phyloP scores from a whole-genome alignment of 2,797 vertebrate species.

The Anisognathus igniventris region DNA sequence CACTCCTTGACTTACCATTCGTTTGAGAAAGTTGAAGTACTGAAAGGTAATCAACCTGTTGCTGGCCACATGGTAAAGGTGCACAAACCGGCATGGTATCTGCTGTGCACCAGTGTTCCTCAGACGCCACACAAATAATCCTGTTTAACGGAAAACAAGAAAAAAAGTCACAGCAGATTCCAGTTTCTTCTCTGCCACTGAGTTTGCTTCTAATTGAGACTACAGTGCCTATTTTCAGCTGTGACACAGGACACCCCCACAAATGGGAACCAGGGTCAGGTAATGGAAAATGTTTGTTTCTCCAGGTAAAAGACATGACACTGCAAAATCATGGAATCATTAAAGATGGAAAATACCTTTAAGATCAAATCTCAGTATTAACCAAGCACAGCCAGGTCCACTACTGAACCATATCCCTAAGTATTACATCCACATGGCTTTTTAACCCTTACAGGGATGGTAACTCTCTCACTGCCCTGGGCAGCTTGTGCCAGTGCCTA shows the following conservation, averaged over 20 bases:
- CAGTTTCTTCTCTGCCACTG: not conserved
- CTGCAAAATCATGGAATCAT: not conserved
- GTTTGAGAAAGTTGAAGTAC: conserved; percentile 84
- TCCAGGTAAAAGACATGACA: not conserved
- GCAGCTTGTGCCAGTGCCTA: not conserved
- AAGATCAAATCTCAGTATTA: not conserved
- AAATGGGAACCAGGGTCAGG: not conserved
- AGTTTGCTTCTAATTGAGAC: not conserved
- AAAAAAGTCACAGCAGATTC: not conserved
- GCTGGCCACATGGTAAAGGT: conserved; percentile 68
- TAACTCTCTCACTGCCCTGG: not conserved
- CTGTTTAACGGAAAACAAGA: conserved; percentile 56
- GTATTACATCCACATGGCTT: not conserved
- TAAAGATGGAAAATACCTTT: not conserved
- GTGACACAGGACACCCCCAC: not conserved
- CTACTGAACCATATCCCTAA: not conserved
- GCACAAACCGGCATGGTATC: conserved; percentile 62
- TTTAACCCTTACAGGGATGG: not conserved
- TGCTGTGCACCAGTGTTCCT: conserved; percentile 49
- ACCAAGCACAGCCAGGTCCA: not conserved
- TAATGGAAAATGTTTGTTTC: not conserved
- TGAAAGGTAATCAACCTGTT: conserved; percentile 82
- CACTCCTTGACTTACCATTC: conserved; percentile 78
- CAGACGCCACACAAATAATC: conserved; percentile 73
- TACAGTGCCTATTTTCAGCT: not conserved